Evolutionary conservation across 2,113 vertebrate genomes (phyloP).

Genomic region (Dipodomys spectabilis): DNA sequence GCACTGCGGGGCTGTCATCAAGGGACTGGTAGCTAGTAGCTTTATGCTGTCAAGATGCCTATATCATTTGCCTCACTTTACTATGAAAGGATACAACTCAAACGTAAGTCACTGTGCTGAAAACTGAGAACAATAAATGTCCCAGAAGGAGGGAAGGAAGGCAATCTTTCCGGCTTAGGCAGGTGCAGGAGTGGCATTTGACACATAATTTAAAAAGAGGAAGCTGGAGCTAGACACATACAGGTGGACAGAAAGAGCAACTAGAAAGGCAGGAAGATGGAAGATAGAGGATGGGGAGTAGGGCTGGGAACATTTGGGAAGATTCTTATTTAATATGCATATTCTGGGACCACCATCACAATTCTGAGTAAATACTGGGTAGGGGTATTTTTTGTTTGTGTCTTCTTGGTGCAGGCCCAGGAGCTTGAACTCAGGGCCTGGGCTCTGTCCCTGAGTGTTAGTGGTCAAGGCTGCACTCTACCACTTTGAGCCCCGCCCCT

Average conservation of each 20-base stretch:
- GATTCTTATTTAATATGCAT: background rate
- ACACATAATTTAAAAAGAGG: background rate
- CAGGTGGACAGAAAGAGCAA: background rate
- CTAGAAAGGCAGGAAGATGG: background rate
- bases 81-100: background rate
- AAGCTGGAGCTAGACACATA: background rate
- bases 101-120: background rate
- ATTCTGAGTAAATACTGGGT: background rate
- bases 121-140: background rate
- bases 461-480: too few species aligned
- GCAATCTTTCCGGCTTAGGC: background rate
- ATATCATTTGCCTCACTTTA: background rate
- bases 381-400: too few species aligned
- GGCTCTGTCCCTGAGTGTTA: too few species aligned
- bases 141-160: background rate
- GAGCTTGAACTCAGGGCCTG: too few species aligned
- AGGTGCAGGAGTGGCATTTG: background rate
- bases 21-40: background rate
- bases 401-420: too few species aligned
- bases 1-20: background rate
- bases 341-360: background rate
- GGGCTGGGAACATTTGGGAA: background rate
- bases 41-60: background rate
- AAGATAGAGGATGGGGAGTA: background rate
- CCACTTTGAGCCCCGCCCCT: too few species aligned